Evolutionary conservation across 2,113 vertebrate species (phyloP).

Genomic region (Gallinago paraguaiae): DNA sequence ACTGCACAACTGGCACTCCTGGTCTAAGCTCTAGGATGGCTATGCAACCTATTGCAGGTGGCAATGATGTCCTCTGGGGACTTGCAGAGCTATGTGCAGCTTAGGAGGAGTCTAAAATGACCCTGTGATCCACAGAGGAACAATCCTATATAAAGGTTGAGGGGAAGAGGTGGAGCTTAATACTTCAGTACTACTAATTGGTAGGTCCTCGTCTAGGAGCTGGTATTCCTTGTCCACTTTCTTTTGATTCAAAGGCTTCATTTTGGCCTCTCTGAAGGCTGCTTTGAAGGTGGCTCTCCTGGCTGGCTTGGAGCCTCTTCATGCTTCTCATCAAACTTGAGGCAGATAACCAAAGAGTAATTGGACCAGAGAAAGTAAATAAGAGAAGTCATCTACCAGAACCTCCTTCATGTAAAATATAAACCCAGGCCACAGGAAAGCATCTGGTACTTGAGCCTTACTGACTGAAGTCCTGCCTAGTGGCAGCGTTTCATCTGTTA

Average conservation of each 20-base stretch:
- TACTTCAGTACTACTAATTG: neutral
- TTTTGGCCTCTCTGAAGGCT: neutral
- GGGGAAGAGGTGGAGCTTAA: neutral
- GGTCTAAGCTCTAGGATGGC: no score
- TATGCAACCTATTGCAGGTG: neutral
- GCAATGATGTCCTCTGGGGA: neutral
- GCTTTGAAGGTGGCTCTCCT: neutral
- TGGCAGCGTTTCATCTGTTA: neutral
- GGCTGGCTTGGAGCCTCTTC: neutral
- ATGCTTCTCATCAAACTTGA: neutral
- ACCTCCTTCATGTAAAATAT: neutral
- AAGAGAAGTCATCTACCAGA: neutral
- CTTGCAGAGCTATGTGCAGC: neutral
- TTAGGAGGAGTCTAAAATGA: neutral
- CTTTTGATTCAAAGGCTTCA: neutral
- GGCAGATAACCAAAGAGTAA: neutral
- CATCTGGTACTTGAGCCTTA: neutral
- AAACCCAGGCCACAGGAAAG: neutral
- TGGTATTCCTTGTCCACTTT: fast-evolving
- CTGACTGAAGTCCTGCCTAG: neutral
- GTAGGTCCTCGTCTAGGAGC: neutral
- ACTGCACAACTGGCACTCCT: fast-evolving
- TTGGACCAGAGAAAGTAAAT: neutral
- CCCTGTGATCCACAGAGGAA: neutral
- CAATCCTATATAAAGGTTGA: fast-evolving